A percentile compares a stretch with the other conserved stretches of the same genome.
Conservation (phyloP, 2,888 invertebrate species). For the Drosophila pseudotakahashii region DNA sequence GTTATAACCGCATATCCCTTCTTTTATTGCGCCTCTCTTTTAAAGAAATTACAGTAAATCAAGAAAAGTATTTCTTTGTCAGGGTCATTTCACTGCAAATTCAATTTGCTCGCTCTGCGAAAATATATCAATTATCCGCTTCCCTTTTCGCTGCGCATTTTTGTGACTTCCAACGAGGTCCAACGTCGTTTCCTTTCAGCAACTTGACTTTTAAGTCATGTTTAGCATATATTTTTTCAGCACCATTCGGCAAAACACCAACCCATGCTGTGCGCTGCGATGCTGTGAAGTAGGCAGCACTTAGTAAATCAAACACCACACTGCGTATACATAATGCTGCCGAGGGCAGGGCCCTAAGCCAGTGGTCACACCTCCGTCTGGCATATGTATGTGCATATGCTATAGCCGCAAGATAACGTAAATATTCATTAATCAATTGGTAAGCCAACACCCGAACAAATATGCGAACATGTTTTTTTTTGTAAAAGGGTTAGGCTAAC, state of each 20-base stretch:
- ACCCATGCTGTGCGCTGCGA: conserved; percentile 10
- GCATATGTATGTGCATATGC: conserved; percentile 14
- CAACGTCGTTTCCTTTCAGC: not conserved
- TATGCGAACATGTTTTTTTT: conserved; percentile 23
- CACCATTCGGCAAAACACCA: conserved; percentile 1
- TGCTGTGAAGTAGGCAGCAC: conserved; percentile 35
- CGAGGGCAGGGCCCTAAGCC: not conserved
- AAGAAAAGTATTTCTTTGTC: conserved; percentile 2
- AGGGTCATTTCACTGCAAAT: not conserved
- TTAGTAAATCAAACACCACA: conserved; percentile 23
- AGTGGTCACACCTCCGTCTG: conserved; percentile 15
- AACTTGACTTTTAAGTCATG: not conserved
- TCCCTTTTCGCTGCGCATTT: conserved; percentile 2
- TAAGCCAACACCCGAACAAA: conserved; percentile 37
- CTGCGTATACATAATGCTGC: conserved; percentile 27
- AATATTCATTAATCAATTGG: conserved; percentile 39
- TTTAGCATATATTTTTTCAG: conserved; percentile 8
- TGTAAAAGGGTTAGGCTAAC: conserved; percentile 22
- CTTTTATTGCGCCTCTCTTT: not conserved
- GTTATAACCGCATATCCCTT: no score
- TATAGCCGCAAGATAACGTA: conserved; percentile 9
- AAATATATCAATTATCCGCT: conserved; percentile 22
- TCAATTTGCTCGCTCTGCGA: not conserved
- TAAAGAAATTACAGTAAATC: not conserved
- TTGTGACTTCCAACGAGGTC: not conserved